Conservation (phyloP, 2,113 vertebrate genomes). For the Brachionichthys hirsutus region DNA sequence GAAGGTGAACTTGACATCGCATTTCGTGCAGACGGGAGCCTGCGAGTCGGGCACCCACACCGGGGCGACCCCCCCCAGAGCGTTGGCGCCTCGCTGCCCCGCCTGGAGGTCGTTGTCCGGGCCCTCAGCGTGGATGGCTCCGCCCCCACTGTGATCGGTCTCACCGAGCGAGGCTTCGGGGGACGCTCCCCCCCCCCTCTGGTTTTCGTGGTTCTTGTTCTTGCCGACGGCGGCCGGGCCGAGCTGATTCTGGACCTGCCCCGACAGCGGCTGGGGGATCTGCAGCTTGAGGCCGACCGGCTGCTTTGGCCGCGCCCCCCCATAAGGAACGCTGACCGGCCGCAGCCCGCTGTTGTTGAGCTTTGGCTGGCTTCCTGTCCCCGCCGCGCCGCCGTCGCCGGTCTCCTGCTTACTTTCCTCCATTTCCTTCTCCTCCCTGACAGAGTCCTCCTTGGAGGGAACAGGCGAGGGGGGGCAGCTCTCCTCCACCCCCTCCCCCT, state of each 20-base stretch:
- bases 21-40: constrained; percentile 98
- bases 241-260: constrained; percentile 89
- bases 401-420: constrained; percentile 97
- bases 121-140: constrained; percentile 80
- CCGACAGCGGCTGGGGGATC: constrained; percentile 87
- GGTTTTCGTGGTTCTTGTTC: constrained; percentile 89
- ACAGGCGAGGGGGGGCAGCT: constrained; percentile 76
- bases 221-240: constrained; percentile 80
- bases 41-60: constrained; percentile 98
- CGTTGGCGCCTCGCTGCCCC: constrained; percentile 85
- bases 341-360: constrained; percentile 78
- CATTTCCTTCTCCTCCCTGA: constrained; percentile 98
- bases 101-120: constrained; percentile 96
- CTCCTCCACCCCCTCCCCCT: constrained; percentile 54
- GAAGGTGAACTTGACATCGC: constrained; percentile 96
- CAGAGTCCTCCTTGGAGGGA: constrained; percentile 95
- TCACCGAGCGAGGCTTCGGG: constrained; percentile 23
- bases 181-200: constrained; percentile 46
- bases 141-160: constrained; percentile 61
- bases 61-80: constrained; percentile 93
- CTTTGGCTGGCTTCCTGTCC: constrained; percentile 69
- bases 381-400: constrained; percentile 83
- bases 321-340: constrained; percentile 89
- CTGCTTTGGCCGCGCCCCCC: constrained; percentile 96
- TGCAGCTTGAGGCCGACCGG: constrained; percentile 93